Conservation (phyloP, 2,113 vertebrate species). For the Chaetura pelagica region DNA sequence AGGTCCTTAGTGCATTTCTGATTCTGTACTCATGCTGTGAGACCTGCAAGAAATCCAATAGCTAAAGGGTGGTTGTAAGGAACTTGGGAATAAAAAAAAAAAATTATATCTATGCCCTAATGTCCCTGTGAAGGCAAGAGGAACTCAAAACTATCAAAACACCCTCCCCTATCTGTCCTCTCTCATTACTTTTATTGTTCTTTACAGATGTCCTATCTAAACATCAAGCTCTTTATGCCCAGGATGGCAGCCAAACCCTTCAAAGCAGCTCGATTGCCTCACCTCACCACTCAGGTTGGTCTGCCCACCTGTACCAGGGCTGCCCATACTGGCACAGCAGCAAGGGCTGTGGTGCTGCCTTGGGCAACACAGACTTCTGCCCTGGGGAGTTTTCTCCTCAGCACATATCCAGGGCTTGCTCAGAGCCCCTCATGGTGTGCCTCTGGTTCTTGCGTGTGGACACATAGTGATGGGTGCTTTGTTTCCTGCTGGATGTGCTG, state of each 20-base stretch:
- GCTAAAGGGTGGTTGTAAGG: neutral
- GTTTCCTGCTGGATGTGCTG: neutral
- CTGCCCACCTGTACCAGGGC: neutral
- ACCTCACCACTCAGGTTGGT: fast-evolving
- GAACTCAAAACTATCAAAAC: neutral
- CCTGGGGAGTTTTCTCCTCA: fast-evolving
- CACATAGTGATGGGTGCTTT: neutral
- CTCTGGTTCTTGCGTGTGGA: neutral
- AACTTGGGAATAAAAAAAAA: neutral
- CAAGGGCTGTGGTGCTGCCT: neutral
- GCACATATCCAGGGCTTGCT: fast-evolving
- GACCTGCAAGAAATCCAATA: neutral
- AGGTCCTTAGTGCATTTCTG: neutral
- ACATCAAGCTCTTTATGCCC: neutral
- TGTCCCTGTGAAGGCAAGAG: too few relatives aligned
- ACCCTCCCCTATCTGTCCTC: neutral
- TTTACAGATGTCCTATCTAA: neutral
- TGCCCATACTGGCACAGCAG: fast-evolving
- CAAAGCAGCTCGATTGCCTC: neutral
- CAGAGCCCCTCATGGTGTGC: fast-evolving
- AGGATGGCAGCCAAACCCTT: neutral
- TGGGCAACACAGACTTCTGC: fast-evolving
- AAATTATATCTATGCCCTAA: too few relatives aligned
- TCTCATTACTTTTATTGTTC: neutral
- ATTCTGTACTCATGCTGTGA: neutral